Conservation (phyloP, 2,113 vertebrate species). For the Monopterus albus region DNA sequence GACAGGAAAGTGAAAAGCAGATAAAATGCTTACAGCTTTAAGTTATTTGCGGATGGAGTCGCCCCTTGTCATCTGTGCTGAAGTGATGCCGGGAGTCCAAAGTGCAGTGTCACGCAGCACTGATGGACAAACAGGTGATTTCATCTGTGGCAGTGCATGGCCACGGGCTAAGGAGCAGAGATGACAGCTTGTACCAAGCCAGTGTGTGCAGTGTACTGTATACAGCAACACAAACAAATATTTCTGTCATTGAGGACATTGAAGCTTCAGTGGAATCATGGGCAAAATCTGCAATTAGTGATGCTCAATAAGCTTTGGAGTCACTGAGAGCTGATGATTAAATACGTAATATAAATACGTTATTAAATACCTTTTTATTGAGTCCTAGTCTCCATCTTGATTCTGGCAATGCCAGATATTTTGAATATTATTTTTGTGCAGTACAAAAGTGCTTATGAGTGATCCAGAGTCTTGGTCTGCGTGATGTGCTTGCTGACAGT, state of each 20-base stretch:
- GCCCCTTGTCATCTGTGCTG: conserved; percentile 34
- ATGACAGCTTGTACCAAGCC: conserved; percentile 1
- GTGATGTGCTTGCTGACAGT: not conserved
- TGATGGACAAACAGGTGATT: conserved; percentile 31
- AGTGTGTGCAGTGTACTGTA: conserved; percentile 31
- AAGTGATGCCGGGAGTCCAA: conserved; percentile 23
- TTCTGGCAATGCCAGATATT: not conserved
- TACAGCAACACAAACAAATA: not conserved
- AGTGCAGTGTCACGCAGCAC: too few species aligned
- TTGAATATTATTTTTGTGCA: not conserved
- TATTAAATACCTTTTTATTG: too few species aligned
- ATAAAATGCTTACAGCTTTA: conserved; percentile 15
- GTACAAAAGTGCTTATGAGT: not conserved
- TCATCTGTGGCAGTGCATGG: not conserved
- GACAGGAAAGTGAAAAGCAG: conserved; percentile 18
- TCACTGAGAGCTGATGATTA: not conserved
- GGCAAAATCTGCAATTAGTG: conserved; percentile 5
- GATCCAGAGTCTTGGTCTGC: not conserved
- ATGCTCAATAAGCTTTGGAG: not conserved
- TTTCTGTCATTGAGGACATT: not conserved
- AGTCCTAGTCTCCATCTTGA: not conserved
- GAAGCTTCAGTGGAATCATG: not conserved
- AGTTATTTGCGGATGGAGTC: conserved; percentile 48
- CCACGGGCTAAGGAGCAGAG: not conserved
- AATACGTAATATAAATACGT: too few species aligned